A percentile compares a stretch with the other conserved stretches of the same genome.
phyloP scores from a whole-genome alignment of 2,113 vertebrate species.

The Sylvietta virens region DNA sequence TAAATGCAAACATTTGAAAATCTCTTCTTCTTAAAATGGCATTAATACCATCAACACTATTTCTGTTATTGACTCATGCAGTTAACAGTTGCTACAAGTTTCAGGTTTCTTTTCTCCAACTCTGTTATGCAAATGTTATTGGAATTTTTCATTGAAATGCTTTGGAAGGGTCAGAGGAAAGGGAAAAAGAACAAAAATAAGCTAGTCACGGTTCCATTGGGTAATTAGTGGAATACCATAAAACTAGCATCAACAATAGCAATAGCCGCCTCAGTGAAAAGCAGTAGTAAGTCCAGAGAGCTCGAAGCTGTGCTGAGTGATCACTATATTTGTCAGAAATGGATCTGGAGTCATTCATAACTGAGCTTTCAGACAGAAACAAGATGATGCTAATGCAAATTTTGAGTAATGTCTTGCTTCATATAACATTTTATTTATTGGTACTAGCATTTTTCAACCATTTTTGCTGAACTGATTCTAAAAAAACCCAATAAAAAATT shows the following conservation, averaged over 20 bases:
- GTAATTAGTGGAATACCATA: neutral
- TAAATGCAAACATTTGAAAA: neutral
- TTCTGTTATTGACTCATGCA: neutral
- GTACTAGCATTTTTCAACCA: neutral
- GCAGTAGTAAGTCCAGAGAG: neutral
- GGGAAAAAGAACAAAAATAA: neutral
- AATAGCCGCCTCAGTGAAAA: neutral
- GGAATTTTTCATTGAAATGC: neutral
- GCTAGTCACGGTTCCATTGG: neutral
- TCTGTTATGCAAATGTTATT: neutral
- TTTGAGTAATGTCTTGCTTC: neutral
- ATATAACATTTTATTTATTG: neutral
- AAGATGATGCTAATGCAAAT: neutral
- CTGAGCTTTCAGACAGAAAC: neutral
- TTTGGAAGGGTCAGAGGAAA: neutral
- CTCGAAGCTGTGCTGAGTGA: neutral
- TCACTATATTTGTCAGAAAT: neutral
- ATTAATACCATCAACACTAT: neutral
- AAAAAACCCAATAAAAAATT: neutral
- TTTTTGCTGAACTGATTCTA: neutral
- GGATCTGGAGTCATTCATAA: neutral
- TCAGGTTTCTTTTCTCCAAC: neutral
- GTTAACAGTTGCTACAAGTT: neutral
- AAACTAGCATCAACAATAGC: neutral
- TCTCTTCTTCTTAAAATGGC: neutral